Evolutionary conservation across 2,888 invertebrate genomes (phyloP), one percentile per base, ranked within the genome.

Genomic region (Thymelicus sylvestris): DNA sequence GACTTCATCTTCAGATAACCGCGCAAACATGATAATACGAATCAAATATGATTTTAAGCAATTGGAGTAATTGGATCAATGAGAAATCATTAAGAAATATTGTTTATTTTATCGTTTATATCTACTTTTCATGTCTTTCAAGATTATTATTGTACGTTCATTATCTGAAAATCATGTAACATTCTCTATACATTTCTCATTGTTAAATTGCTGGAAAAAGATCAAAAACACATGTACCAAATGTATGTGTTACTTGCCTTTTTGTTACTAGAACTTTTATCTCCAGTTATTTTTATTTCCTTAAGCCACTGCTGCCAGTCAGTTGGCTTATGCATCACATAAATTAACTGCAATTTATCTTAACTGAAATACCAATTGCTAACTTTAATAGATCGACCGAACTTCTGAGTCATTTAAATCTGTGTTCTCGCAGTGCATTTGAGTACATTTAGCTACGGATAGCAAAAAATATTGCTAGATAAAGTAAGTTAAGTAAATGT

Each of bases 341-440:
- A 55, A 65, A 65, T 65, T 41, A 65, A 19, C 52, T 52, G 39
- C 67, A 67, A 60, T 60, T 66, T 59, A 66, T 66, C 59, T 66
- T 59, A 59, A 66, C 47, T 57, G 15, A 66, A 59, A 47, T 59
- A 59, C n/a, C 66, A 65, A 55, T 65, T 60, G 31, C 10, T 50
- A 48, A 15, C 13, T 41, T 67, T 67, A 50, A 60, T 67, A 44
- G 67, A 67, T 61, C 60, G 41, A 41, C n/a, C 47, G 13, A 67
- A 67, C 52, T 61, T 52, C 61, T 62, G 61, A 62, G 19, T 61
- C 39, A 52, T 61, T 67, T 67, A 41, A 67, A 61, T 61, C 48
- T 62, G 61, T 19, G 13, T 67, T 67, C 67, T 52, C 15, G 7
- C 41, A 41, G 52, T 52, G 50, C n/a, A 7, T 67, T 67, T 62